A percentile compares a stretch with the other conserved stretches of the same genome.
Conservation (phyloP, 2,113 vertebrate genomes). For the Solea senegalensis region DNA sequence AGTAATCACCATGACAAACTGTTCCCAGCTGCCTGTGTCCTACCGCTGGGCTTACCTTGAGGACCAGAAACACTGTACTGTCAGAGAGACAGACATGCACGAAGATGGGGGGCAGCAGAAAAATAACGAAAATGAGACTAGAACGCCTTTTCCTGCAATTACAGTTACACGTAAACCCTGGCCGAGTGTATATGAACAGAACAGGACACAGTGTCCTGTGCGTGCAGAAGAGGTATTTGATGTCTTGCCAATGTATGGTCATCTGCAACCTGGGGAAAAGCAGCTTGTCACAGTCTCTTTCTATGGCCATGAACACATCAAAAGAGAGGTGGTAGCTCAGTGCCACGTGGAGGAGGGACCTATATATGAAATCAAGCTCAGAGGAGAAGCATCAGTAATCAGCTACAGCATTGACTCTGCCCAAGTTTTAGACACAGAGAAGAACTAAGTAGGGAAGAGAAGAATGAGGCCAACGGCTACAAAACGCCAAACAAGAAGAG, state of each 20-base stretch:
- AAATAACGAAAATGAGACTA: conserved; percentile 11
- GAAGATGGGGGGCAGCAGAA: conserved; percentile 22
- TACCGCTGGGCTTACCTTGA: conserved; percentile 86
- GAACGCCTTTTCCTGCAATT: background rate
- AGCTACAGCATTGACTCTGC: conserved; percentile 79
- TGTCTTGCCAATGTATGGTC: conserved; percentile 81
- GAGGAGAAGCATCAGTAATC: conserved; percentile 84
- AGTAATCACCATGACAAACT: conserved; percentile 84
- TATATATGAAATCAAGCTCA: conserved; percentile 81
- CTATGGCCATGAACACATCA: conserved; percentile 81
- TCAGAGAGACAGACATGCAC: conserved; percentile 58
- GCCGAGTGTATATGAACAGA: conserved; percentile 4
- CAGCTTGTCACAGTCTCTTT: conserved; percentile 84
- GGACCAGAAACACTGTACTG: conserved; percentile 13
- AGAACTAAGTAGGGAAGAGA: too few species aligned
- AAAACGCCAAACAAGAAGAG: background rate
- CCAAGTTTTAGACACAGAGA: conserved; percentile 5
- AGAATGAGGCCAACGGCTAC: background rate
- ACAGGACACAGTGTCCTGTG: background rate
- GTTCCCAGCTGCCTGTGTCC: conserved; percentile 79
- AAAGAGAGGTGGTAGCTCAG: conserved; percentile 70
- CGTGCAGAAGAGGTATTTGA: conserved; percentile 87
- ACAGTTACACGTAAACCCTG: background rate
- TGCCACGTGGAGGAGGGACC: conserved; percentile 89
- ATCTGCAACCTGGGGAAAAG: conserved; percentile 80